These are phyloP conservation scores for Sinopyrophorus schimmeli DNA, from an alignment of 2,888 invertebrate species.

Conservation along the genomic window DNA sequence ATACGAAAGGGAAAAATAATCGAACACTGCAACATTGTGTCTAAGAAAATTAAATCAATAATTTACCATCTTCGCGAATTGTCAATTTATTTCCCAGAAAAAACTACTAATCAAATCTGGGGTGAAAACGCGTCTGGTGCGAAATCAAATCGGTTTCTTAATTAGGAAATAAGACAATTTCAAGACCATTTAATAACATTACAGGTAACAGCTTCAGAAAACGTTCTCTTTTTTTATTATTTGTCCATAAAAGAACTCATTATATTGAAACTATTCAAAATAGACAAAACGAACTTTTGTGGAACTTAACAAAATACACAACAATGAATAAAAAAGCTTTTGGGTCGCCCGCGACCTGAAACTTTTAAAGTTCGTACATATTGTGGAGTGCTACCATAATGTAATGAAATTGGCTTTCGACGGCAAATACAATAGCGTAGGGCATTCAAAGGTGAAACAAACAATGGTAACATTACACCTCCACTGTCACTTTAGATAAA, in stretches of 20 bases:
- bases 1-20: too few species aligned
- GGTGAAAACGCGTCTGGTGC: slow-evolving; percentile 15
- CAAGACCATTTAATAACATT: slow-evolving; percentile 37
- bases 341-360: too few species aligned
- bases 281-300: too few species aligned
- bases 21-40: too few species aligned
- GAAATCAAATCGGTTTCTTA: slow-evolving; percentile 30
- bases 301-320: too few species aligned
- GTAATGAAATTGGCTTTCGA: slow-evolving; percentile 42
- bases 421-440: slow-evolving; percentile 37
- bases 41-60: too few species aligned
- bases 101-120: slow-evolving; percentile 16
- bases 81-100: not conserved
- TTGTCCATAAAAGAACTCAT: too few species aligned
- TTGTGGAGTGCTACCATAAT: slow-evolving; percentile 30
- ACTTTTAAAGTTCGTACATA: not conserved
- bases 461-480: slow-evolving; percentile 41
- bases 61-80: not conserved
- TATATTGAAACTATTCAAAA: too few species aligned
- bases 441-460: slow-evolving; percentile 40
- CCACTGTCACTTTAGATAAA: slow-evolving; percentile 20
- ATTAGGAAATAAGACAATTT: slow-evolving; percentile 47
- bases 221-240: not conserved
- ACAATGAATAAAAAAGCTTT: too few species aligned
- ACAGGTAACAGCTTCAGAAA: slow-evolving; percentile 21